Base-by-base conservation (phyloP, 2,113 vertebrate species). In the Alexandromys fortis region DNA sequence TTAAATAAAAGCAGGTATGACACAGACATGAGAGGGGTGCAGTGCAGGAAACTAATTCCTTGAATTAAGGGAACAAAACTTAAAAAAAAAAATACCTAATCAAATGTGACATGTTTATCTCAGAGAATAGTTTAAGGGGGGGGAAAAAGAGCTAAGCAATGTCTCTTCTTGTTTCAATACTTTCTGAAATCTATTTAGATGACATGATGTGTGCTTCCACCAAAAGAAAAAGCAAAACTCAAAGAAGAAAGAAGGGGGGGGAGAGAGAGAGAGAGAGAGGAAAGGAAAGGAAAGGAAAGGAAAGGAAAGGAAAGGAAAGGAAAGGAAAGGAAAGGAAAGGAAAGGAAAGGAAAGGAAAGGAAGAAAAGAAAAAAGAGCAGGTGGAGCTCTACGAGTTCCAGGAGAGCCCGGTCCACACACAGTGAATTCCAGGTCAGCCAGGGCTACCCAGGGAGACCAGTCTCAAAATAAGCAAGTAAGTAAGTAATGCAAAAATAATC, bases 111-210 rank as follows among this genome's bases (percentile, higher is more conserved):
- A 7, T 38, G 26, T 14, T 92, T 30, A 73, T 77, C 72, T 89
- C 68, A 63, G 47, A 94, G 11, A 67, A 67, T 0, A 38, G 24
- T 91, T 86, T 92, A 90, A 67, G 33, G 81, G 81, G 1, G 1
- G 19, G 19, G 21, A 81, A 24, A 81, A 90, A 82, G 47, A 52
- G 19, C 49, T 89, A 85, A 76, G 45, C 1, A 38, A 38, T 79
- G 12, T 49, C 47, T 90, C 87, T 75, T 68, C 42, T 67, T 89
- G 90, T 68, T 92, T 82, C 49, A 91, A 49, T 42, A 61, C 42
- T 86, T 90, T 81, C 55, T 90, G 52, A 76, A 95, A 95, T 90
- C 38, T 96, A 92, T 45, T 79, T 77, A 35, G 45, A 85, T 49
- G n/a, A 35, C 30, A 70, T 47, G 24, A 33, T 55, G 5, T 87